Evolutionary conservation across 2,797 vertebrate species (phyloP), one percentile per base, ranked within the genome.

Genomic region (Macrochelys suwanniensis): DNA sequence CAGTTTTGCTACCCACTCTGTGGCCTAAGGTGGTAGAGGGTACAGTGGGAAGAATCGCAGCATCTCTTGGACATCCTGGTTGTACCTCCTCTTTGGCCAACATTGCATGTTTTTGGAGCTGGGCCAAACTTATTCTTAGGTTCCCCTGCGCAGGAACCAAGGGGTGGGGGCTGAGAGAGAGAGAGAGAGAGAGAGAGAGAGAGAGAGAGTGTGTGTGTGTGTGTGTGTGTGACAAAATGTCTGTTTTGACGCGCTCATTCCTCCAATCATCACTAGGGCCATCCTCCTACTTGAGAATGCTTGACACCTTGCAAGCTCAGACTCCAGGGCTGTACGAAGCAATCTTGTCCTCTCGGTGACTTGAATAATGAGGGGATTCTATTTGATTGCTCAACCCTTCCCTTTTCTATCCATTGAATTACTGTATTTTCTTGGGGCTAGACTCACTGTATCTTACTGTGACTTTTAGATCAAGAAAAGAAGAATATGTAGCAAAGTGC

Each of bases 401-500:
- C 42, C 78, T 96, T 95, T 59, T 68, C 31, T 83, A 93, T 85
- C 33, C 65, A 65, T 89, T 93, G 82, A 25, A 23, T 84, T 93
- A 59, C 21, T 80, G 65, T 49, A 95, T 77, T 80, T 84, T 82
- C 54, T 95, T 79, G 68, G 33, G 2, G 3, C 54, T 96, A 97
- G 77, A 81, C 37, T 59, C 50, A 84, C 61, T 94, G 45, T 9
- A 80, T 23, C 89, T 95, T 51, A 51, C 42, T 61, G 57, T 94
- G 81, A 92, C 83, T 92, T 94, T 97, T 90, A 93, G 96, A 94
- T 93, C 84, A 91, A 19, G n/a, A 85, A 89, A 94, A 74, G 61
- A 37, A 94, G 23, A 89, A 59, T 31, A 83, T 15, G 45, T 71
- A 89, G 80, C 50, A 85, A 86, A 96, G 51, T n/a, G 93, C 92